Conservation (phyloP, 2,888 invertebrate genomes). For the Mallateleia sp. region DNA sequence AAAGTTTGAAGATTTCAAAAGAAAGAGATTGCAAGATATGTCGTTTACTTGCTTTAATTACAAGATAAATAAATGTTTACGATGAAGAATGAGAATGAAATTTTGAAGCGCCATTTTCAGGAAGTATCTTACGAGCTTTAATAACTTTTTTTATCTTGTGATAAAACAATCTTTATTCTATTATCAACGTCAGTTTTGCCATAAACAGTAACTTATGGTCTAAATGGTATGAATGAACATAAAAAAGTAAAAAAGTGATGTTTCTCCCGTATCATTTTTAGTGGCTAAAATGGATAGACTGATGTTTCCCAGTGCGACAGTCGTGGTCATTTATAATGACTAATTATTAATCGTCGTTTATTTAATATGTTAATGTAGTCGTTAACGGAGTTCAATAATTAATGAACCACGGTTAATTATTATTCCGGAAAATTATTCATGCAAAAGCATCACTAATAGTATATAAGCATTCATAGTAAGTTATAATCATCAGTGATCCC, state of each 20-base stretch:
- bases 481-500: conserved; percentile 23
- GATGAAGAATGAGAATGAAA: not conserved
- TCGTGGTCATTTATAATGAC: not conserved
- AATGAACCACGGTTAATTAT: conserved; percentile 14
- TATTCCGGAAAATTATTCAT: conserved; percentile 23
- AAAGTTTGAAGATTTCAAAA: no score
- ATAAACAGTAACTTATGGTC: no score
- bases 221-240: no score
- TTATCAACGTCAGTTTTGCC: no score
- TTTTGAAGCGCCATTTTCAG: not conserved
- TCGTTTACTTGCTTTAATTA: no score
- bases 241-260: not conserved
- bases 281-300: no score
- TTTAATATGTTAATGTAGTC: conserved; percentile 17
- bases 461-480: conserved; percentile 10
- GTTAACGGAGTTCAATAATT: conserved; percentile 21
- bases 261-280: no score
- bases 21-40: no score
- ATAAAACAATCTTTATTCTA: not conserved
- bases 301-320: no score
- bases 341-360: conserved; percentile 3
- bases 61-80: not conserved
- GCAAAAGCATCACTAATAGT: not conserved
- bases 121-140: not conserved
- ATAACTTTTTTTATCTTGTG: not conserved